phyloP scores from a whole-genome alignment of 2,888 invertebrate genomes.

The Zaprionus obscuricornis region DNA sequence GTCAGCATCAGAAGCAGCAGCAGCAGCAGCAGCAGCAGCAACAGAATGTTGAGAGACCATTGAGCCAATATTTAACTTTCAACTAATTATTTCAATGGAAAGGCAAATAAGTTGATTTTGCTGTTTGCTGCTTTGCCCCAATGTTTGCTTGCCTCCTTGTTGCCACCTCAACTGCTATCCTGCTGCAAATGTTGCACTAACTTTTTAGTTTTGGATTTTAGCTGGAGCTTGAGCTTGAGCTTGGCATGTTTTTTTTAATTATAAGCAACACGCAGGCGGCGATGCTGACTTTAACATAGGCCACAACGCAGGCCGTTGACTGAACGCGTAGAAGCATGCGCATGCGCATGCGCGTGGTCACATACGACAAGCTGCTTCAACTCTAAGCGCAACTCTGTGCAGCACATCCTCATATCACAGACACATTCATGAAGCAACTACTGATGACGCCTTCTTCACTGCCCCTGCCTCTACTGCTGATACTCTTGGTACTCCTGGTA shows the following conservation, averaged over 20 bases:
- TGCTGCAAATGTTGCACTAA: conserved; percentile 2
- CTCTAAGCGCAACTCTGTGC: too few relatives aligned
- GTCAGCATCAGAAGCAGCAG: conserved; percentile 16
- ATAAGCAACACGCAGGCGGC: conserved; percentile 78
- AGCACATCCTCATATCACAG: background rate
- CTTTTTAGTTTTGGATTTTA: conserved; percentile 10
- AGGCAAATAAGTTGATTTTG: conserved; percentile 74
- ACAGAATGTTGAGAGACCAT: too few relatives aligned
- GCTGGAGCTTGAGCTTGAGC: conserved; percentile 11
- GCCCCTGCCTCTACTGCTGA: background rate
- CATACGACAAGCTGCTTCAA: conserved; percentile 37
- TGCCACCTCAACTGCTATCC: background rate
- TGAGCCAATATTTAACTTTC: conserved; percentile 81
- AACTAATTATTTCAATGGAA: conserved; percentile 82
- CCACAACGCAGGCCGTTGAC: conserved; percentile 35
- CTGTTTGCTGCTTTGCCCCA: conserved; percentile 34
- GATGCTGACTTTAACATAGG: background rate
- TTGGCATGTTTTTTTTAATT: conserved; percentile 77
- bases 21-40: conserved; percentile 38
- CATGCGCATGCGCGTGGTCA: conserved; percentile 78
- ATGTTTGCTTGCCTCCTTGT: background rate
- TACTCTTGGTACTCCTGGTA: conserved; percentile 1
- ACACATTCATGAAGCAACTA: too few relatives aligned
- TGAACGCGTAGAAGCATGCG: too few relatives aligned
- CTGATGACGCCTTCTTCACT: conserved; percentile 34